phyloP scores from a whole-genome alignment of 2,888 invertebrate species.

The Tethea ocularis region DNA sequence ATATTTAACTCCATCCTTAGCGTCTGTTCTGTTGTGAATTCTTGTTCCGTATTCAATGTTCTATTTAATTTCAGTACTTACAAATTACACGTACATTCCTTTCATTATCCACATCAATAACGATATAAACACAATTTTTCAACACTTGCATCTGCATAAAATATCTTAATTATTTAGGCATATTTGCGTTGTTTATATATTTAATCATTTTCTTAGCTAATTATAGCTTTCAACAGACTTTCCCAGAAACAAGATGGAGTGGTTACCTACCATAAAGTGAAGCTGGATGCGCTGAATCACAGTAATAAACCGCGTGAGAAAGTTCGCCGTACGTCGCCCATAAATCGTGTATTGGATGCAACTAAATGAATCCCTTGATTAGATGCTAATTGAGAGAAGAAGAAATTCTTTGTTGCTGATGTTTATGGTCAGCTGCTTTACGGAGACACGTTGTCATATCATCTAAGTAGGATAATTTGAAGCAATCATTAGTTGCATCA shows the following conservation, averaged over 20 bases:
- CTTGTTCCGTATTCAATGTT: no score
- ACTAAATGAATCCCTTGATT: conserved; percentile 74
- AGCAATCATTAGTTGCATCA: conserved; percentile 48
- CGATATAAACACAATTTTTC: neutral
- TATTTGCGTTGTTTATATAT: neutral
- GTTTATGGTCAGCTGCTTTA: conserved; percentile 34
- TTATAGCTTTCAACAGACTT: conserved; percentile 25
- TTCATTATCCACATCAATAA: no score
- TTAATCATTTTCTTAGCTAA: neutral
- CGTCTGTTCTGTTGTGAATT: no score
- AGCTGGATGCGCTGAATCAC: conserved; percentile 53
- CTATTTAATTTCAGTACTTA: no score
- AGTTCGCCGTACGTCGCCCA: conserved; percentile 52
- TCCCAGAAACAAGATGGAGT: conserved; percentile 34
- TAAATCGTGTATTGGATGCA: conserved; percentile 66
- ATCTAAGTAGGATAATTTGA: conserved; percentile 30
- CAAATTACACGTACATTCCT: no score
- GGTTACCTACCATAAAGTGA: conserved; percentile 49
- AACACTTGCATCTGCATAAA: neutral
- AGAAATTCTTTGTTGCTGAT: conserved; percentile 58
- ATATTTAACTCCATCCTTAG: no score
- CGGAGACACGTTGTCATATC: conserved; percentile 55
- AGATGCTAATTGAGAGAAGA: conserved; percentile 71
- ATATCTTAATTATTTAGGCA: neutral
- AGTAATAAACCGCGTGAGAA: conserved; percentile 68